Evolutionary conservation across 1,140 invertebrate species (phyloP), one percentile per base, ranked within the genome.

Genomic region (Polypedilum pembai): DNA sequence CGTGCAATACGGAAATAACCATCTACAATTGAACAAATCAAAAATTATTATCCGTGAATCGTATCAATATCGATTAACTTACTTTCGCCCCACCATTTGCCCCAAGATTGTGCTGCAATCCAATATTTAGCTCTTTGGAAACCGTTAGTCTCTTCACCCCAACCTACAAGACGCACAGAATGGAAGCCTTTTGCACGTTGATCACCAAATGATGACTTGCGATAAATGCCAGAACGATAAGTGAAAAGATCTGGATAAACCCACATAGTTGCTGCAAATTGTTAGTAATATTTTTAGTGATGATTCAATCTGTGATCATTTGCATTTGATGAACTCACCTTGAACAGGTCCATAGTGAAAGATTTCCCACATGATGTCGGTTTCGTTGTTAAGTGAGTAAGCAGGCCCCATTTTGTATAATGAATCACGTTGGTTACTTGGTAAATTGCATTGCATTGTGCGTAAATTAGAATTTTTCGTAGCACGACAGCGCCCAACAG

Each of bases 91-190:
- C 95, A 98, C 45, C 87, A 82, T 0, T 79, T 77, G 3, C 95
- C 95, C 95, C 95, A 98, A 7, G 93, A 95, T 82, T 97, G 93
- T 65, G 92, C 92, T 21, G 90, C 92, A 77, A 94, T 85, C 94
- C 94, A 96, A 79, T 93, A 98, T 84, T 94, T 95, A 3, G 89
- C 82, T 8, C 85, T 82, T 45, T 81, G 78, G 73, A 80, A 78
- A 41, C 83, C 81, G 24, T 83, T 79, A 41, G 82, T 80, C 77
- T 95, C 91, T 80, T 93, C 91, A 8, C 94, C 93, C 94, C 94
- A 96, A 20, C 95, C 95, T 0, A 97, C 83, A 76, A 98, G 90
- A 78, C 93, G 88, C 0, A 98, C 93, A 18, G 94, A 95, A 82
- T 98, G 95, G 79, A 91, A 93, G 1, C 91, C 93, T 7, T 85